Evolutionary conservation across 1,140 invertebrate genomes (phyloP), one percentile per base, ranked within the genome.

Genomic region (Drosophila saltans): DNA sequence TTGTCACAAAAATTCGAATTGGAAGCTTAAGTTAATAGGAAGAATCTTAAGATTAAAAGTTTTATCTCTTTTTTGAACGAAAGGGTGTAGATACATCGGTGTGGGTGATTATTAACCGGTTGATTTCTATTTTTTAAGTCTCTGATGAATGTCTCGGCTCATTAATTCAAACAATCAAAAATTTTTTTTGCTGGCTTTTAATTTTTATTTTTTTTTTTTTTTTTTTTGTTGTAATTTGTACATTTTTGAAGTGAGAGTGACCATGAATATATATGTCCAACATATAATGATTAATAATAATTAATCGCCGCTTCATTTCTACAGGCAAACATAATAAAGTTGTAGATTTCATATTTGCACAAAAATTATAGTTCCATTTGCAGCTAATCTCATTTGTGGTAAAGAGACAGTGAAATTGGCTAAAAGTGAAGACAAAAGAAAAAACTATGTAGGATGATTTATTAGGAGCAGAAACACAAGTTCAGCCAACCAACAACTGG

Each of bases 111-210:
- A 48, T 21, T 21, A 24, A n/a, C 11, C 41, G 2, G 2, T n/a
- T n/a, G 3, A 4, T 43, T 43, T 43, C 10, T 2, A 21, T 39
- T 39, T 39, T 69, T 66, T 52, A 82, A 68, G 62, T 61, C 74
- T 79, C 61, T 86, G 83, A 86, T 88, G 78, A 88, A 86, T 86
- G 83, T 75, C 75, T 63, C n/a, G 69, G 72, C 80, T 88, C 82
- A 88, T 86, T 86, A 88, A 86, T 80, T 88, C 80, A 77, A 67
- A 57, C 72, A 58, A 30, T 45, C 72, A 78, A 41, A 58, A 24
- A 48, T 24, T 41, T 75, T 69, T 66, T 75, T 72, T 57, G 57
- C 67, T 55, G 56, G 11, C 30, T 66, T 78, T 65, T 68, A 55
- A 24, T 58, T 36, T 62, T 63, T 62, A 72, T 66, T 43, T 57